Evolutionary conservation across 2,113 vertebrate genomes (phyloP), one percentile per base, ranked within the genome.

Genomic region (Typhlomys cinereus): DNA sequence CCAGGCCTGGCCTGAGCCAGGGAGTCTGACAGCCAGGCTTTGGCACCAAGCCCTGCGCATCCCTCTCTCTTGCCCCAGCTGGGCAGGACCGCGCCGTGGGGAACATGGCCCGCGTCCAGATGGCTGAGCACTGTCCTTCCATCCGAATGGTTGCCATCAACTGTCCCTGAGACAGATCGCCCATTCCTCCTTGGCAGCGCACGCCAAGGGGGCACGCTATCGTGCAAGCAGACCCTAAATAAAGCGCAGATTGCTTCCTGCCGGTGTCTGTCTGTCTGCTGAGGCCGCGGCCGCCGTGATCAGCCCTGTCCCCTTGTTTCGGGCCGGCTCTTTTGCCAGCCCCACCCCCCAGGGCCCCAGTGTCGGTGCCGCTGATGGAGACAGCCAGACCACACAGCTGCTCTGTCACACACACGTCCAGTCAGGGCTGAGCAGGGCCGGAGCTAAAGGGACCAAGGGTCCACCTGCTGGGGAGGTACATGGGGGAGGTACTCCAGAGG

Each of bases 211-310:
- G 69, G 46, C 23, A 78, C 88, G 74, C 84, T 89, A 57, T 62
- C 90, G 88, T 87, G 8, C 66, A 81, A 81, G 66, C 31, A 87
- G 76, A 39, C 48, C 70, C 87, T 69, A 86, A 85, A 71, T 71
- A 89, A 89, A 84, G 76, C 44, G 46, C 82, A 84, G 76, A 78
- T 84, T 76, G 64, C 87, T 95, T 95, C 88, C 88, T 91, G 39
- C 34, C 62, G 74, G 86, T 74, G 80, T 36, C 59, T 94, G 92
- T 36, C 59, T 94, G 92, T 95, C 87, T 86, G 73, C 85, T 39
- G 86, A 92, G 83, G 69, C 41, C 11, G 36, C n/a, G 87, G 39
- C 80, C 75, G n/a, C 75, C 57, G 67, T 20, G 48, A 36, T 92
- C 31, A 70, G 59, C 74, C 52, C 8, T 1, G 4, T 71, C 34